A percentile compares a stretch with the other conserved stretches of the same genome.
These are phyloP conservation scores for Urocyon cinereoargenteus DNA, from an alignment of 2,797 vertebrate genomes.

Conservation along the genomic window DNA sequence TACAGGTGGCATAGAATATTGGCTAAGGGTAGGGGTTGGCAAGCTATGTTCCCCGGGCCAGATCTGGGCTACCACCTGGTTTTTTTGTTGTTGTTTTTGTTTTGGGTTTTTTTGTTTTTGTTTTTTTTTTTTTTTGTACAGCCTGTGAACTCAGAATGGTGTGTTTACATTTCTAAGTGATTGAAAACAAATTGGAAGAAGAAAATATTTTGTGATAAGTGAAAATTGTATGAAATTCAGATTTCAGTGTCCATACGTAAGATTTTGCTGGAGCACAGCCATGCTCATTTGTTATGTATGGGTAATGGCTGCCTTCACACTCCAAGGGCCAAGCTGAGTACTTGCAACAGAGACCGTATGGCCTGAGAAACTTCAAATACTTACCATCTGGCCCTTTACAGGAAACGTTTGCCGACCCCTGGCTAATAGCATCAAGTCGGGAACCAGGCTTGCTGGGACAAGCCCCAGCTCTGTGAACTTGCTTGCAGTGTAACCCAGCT, in stretches of 20 bases:
- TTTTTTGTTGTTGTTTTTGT: background rate
- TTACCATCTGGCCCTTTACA: background rate
- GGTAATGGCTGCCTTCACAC: background rate
- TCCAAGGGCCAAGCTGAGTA: fast-evolving
- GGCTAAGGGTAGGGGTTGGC: background rate
- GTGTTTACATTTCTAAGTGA: background rate
- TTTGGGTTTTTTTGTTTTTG: background rate
- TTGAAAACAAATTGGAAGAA: background rate
- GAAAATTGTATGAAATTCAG: background rate
- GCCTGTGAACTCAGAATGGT: background rate
- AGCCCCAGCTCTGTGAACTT: fast-evolving
- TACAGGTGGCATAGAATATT: fast-evolving
- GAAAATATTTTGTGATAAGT: background rate
- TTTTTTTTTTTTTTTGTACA: background rate
- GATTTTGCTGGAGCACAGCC: background rate
- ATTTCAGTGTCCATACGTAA: background rate
- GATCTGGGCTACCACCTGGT: background rate
- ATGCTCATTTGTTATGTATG: fast-evolving
- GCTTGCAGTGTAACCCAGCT: fast-evolving
- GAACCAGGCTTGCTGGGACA: background rate
- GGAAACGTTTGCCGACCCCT: background rate
- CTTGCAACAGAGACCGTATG: background rate
- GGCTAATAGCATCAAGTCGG: too few relatives aligned
- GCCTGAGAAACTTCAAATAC: background rate
- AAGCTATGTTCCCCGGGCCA: background rate